phyloP scores from a whole-genome alignment of 2,797 vertebrate genomes.

The Tinamus major region DNA sequence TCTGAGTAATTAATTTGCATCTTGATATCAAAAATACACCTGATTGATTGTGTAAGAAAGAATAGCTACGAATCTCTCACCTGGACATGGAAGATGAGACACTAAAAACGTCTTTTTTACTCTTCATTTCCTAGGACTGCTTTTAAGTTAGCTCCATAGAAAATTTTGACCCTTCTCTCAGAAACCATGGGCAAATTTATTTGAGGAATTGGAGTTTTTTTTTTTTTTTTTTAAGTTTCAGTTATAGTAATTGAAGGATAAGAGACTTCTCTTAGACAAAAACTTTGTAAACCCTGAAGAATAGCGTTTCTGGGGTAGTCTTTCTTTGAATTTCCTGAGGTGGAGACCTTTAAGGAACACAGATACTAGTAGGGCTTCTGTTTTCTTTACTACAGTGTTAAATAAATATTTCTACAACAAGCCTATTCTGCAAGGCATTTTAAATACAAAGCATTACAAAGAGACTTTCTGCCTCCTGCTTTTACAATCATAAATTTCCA shows the following conservation, averaged over 20 bases:
- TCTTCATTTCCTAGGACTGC: neutral
- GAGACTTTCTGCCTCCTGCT: neutral
- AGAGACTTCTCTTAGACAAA: neutral
- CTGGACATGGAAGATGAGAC: neutral
- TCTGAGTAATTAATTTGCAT: neutral
- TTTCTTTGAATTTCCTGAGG: neutral
- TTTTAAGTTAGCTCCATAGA: neutral
- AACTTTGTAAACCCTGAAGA: neutral
- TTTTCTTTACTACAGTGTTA: neutral
- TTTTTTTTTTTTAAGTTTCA: neutral
- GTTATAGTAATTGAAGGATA: neutral
- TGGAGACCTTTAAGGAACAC: neutral
- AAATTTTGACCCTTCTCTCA: neutral
- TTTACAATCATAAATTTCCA: neutral
- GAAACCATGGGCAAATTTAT: neutral
- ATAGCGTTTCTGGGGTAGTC: neutral
- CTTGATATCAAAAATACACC: neutral
- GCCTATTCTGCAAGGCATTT: neutral
- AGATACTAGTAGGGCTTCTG: neutral
- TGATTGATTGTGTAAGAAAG: neutral
- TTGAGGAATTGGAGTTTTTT: neutral
- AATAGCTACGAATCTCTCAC: neutral
- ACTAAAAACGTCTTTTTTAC: neutral
- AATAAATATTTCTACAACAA: slow-evolving; percentile 9
- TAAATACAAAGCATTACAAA: neutral